Base-by-base conservation (phyloP, 2,797 vertebrate genomes). In the Cheirogaleus major region DNA sequence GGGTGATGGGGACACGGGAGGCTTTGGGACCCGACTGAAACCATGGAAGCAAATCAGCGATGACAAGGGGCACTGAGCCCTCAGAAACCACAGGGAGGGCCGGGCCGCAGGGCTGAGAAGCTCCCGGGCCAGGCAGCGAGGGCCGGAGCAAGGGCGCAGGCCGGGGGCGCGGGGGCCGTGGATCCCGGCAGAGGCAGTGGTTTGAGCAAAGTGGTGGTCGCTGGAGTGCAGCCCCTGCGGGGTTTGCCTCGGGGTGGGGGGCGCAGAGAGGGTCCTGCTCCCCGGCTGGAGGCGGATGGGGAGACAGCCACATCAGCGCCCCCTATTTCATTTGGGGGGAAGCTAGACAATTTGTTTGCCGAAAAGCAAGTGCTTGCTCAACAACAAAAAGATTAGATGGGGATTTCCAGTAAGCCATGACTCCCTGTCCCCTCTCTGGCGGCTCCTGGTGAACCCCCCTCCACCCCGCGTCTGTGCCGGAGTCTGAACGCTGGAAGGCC, bases 331-430 rank as follows among this genome's bases (percentile, higher is more conserved):
- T 32, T 1, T 9, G 79, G 61, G 88, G 70, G 93, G 84, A 73
- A 97, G 67, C 9, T 41, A 32, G 94, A 94, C 87, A 94, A 89
- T 87, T 72, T 95, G 92, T 95, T 81, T 91, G 90, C 30, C 76
- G 87, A 12, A 32, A 96, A 89, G 75, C n/a, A 89, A 48, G 43
- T 59, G 69, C 75, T 88, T 93, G 15, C 61, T 89, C 35, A 32
- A 91, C 41, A 79, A 86, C 61, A 61, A 95, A 79, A 17, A 43
- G 84, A 92, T 35, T 95, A 96, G 95, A 65, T 0, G 75, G 85
- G 73, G 70, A 83, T 88, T 97, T 94, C 45, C 65, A 92, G 97
- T 97, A 93, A 96, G 88, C 93, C 87, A 94, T 88, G 82, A 84
- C 61, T 50, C 57, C 20, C 7, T 79, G 78, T 48, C 97, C 93